Evolutionary conservation across 2,888 invertebrate genomes (phyloP).

Genomic region (Pyrrhosoma nymphula): DNA sequence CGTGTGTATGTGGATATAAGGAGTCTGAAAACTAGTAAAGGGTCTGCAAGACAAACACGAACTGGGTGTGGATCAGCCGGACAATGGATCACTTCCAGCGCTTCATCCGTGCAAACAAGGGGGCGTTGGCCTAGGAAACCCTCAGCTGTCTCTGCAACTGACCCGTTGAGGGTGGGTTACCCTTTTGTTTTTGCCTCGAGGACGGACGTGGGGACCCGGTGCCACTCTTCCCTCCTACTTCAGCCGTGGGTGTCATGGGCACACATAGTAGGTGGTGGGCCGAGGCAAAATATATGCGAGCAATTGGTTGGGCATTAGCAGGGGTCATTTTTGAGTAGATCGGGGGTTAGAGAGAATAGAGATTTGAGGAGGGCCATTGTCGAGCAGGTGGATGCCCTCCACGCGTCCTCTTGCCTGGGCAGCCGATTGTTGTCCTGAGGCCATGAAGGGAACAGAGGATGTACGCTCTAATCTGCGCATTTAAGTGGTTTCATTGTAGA

Average conservation of each 20-base stretch:
- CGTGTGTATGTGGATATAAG: too few species aligned
- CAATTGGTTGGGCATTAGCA: not conserved
- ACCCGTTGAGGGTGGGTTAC: not conserved
- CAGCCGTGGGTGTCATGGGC: not conserved
- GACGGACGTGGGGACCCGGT: not conserved
- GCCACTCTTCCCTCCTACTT: not conserved
- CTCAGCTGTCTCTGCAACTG: not conserved
- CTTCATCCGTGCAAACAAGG: not conserved
- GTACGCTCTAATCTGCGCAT: not conserved
- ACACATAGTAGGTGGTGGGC: not conserved
- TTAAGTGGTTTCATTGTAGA: not conserved
- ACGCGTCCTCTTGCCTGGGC: not conserved
- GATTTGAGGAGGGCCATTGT: not conserved
- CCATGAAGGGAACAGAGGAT: not conserved
- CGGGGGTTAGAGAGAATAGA: not conserved
- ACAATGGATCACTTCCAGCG: not conserved
- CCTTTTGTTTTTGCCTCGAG: conserved; percentile 34
- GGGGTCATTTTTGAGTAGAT: conserved; percentile 6
- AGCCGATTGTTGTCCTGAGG: not conserved
- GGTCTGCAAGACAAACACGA: not conserved
- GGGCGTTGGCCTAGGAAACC: not conserved
- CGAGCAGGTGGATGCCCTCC: not conserved
- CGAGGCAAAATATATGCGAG: not conserved
- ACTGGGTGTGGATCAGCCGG: not conserved
- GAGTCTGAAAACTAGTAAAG: not conserved